These are phyloP conservation scores for Amphimallon solstitiale DNA, from an alignment of 2,888 invertebrate species.

Conservation along the genomic window DNA sequence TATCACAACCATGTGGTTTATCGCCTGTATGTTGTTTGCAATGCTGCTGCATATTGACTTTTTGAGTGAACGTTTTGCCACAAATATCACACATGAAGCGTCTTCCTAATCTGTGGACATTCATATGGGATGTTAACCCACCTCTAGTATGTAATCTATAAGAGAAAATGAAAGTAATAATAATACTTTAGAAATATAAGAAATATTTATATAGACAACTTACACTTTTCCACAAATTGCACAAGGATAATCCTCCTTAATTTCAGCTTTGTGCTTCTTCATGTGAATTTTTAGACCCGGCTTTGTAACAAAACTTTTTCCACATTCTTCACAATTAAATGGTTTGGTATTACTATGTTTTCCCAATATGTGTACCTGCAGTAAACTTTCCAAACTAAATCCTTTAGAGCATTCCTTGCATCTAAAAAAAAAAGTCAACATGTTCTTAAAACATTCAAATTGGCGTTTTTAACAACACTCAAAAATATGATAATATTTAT, in stretches of 20 bases:
- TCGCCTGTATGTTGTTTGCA: slow-evolving; percentile 64
- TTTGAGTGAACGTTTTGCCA: slow-evolving; percentile 67
- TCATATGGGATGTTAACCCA: slow-evolving; percentile 63
- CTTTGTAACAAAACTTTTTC: slow-evolving; percentile 63
- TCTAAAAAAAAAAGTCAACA: slow-evolving; percentile 58
- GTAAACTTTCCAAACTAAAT: slow-evolving; percentile 66
- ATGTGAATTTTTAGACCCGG: slow-evolving; percentile 65
- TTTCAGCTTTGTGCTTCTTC: slow-evolving; percentile 62
- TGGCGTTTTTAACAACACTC: too few relatives aligned
- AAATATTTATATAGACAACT: slow-evolving; percentile 36
- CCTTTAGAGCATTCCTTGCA: slow-evolving; percentile 67
- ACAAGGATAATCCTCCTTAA: slow-evolving; percentile 61
- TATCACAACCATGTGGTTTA: slow-evolving; percentile 65
- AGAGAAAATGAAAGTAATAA: slow-evolving; percentile 17
- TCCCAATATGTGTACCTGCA: slow-evolving; percentile 67
- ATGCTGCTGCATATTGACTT: slow-evolving; percentile 64
- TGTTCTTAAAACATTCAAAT: too few relatives aligned
- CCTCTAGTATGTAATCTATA: slow-evolving; percentile 61
- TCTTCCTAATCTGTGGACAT: slow-evolving; percentile 61
- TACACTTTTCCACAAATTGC: slow-evolving; percentile 63
- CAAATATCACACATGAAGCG: slow-evolving; percentile 69
- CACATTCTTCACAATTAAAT: slow-evolving; percentile 61
- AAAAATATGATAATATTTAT: too few relatives aligned
- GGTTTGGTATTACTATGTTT: slow-evolving; percentile 65
- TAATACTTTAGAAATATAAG: background rate